Conservation (phyloP, 2,888 invertebrate species). For the Sialis fuliginosa region DNA sequence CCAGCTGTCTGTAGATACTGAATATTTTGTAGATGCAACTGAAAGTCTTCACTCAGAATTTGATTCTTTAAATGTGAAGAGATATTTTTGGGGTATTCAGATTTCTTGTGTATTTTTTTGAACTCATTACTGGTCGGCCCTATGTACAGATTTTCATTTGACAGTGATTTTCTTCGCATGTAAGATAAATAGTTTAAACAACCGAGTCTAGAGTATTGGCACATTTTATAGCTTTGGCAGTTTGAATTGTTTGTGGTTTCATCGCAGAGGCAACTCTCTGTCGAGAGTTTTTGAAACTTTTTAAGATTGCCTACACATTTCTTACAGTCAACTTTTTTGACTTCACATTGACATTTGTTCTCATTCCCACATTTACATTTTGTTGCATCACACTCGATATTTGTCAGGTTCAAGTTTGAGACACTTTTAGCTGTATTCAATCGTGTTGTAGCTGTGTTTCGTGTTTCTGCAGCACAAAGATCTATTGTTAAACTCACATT, state of each 20-base stretch:
- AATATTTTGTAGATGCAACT: conserved; percentile 51
- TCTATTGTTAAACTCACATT: conserved; percentile 81
- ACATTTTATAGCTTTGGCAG: conserved; percentile 5
- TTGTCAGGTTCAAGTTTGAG: conserved; percentile 24
- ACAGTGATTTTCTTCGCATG: conserved; percentile 32
- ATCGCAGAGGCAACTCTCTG: conserved; percentile 5
- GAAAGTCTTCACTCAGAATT: conserved; percentile 47
- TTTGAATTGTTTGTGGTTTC: conserved; percentile 1
- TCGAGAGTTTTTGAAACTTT: conserved; percentile 5
- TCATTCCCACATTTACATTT: conserved; percentile 15
- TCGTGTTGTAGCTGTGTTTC: conserved; percentile 22
- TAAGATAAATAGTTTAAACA: conserved; percentile 6
- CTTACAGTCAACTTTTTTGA: conserved; percentile 3
- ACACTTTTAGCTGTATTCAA: conserved; percentile 33
- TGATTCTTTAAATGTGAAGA: conserved; percentile 4
- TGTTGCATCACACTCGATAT: conserved; percentile 9
- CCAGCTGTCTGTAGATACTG: conserved; percentile 55
- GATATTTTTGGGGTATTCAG: conserved; percentile 4
- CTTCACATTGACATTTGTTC: conserved; percentile 2
- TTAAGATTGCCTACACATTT: conserved; percentile 3
- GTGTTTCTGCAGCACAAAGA: conserved; percentile 31
- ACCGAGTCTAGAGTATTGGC: conserved; percentile 5
- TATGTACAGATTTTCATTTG: conserved; percentile 38
- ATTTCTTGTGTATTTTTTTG: conserved; percentile 5
- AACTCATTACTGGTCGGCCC: conserved; percentile 16